Conservation (phyloP, 1,140 invertebrate species). For the Fopius arisanus region DNA sequence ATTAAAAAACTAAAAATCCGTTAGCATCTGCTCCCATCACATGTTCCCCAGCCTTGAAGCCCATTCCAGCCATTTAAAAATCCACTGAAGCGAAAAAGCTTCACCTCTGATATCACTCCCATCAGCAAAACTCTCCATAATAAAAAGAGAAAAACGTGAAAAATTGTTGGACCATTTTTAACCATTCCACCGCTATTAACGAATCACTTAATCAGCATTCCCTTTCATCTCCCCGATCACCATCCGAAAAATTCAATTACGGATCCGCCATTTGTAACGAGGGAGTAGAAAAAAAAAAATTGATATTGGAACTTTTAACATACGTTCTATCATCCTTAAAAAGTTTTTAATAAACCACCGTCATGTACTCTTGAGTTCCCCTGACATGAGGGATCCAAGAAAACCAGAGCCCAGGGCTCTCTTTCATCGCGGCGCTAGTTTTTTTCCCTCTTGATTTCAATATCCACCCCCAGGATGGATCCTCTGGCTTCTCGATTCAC, state of each 20-base stretch:
- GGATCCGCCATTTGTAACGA: background rate
- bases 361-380: slow-evolving; percentile 10
- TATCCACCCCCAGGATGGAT: slow-evolving; percentile 17
- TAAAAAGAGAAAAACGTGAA: no score
- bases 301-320: slow-evolving; percentile 21
- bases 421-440: background rate
- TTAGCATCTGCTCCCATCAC: no score
- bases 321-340: slow-evolving; percentile 11
- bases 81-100: no score
- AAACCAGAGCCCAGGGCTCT: background rate
- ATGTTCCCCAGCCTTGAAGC: no score
- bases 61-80: no score
- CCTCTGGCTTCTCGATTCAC: slow-evolving; percentile 20
- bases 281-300: background rate
- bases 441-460: slow-evolving; percentile 28
- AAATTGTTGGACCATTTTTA: background rate
- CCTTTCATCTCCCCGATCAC: background rate
- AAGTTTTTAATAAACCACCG: slow-evolving; percentile 27
- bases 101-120: no score
- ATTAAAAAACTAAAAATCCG: no score
- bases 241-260: slow-evolving; percentile 2
- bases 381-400: background rate
- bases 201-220: background rate
- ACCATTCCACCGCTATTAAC: background rate
- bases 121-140: no score